Evolutionary conservation across 2,113 vertebrate species (phyloP).

Genomic region (Ictidomys tridecemlineatus): DNA sequence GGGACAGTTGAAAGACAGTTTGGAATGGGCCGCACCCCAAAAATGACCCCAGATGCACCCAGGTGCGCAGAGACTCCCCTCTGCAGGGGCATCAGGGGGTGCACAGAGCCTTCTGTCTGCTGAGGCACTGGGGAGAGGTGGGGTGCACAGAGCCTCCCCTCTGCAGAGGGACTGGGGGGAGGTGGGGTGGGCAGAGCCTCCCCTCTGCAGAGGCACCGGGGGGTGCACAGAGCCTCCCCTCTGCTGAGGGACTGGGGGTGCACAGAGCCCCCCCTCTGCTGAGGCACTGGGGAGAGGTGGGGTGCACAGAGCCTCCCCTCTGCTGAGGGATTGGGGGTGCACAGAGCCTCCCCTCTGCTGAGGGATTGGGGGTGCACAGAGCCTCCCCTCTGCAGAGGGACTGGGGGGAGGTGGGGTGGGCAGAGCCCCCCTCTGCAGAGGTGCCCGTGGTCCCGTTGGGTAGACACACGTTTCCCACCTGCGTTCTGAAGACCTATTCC

Average conservation of each 20-base stretch:
- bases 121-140: not conserved
- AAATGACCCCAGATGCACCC: not conserved
- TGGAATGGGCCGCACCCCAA: too few relatives aligned
- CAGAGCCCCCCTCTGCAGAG: not conserved
- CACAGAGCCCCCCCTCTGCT: too few relatives aligned
- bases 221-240: not conserved
- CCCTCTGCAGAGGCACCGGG: fast-evolving
- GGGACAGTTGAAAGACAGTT: not conserved
- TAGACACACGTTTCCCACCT: not conserved
- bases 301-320: not conserved
- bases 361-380: not conserved
- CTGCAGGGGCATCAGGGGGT: fast-evolving
- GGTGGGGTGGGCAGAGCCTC: not conserved
- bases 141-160: not conserved
- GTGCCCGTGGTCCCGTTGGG: not conserved
- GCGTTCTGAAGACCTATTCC: not conserved
- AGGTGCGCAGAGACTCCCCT: not conserved
- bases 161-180: fast-evolving
- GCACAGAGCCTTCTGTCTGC: not conserved
- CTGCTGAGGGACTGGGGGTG: not conserved
- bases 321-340: not conserved
- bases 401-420: not conserved
- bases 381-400: not conserved
- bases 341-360: not conserved
- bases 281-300: too few relatives aligned